phyloP scores from a whole-genome alignment of 2,113 vertebrate genomes.

The Emydura subglobosa region DNA sequence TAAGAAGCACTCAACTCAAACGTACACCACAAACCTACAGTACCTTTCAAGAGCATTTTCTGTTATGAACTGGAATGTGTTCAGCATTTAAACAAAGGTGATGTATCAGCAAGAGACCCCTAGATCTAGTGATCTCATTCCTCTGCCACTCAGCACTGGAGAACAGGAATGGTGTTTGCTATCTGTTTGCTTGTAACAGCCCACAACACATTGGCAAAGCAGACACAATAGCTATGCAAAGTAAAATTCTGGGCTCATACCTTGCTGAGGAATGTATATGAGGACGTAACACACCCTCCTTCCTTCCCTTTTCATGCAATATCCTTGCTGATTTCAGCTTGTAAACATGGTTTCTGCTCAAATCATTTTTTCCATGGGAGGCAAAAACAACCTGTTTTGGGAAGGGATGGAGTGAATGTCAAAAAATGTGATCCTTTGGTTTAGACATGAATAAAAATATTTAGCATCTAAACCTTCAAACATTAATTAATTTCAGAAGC shows the following conservation, averaged over 20 bases:
- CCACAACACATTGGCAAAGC: neutral
- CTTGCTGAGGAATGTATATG: neutral
- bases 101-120: conserved; percentile 46
- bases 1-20: neutral
- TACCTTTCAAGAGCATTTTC: neutral
- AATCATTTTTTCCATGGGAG: neutral
- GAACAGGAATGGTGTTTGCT: conserved; percentile 23
- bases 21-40: neutral
- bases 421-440: neutral
- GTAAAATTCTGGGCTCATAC: neutral
- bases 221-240: conserved; percentile 2
- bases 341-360: neutral
- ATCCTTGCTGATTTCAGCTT: neutral
- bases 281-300: neutral
- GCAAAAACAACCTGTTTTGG: neutral
- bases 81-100: conserved; percentile 63
- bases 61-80: conserved; percentile 21
- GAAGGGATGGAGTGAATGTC: neutral
- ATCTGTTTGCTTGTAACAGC: neutral
- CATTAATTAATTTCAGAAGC: neutral
- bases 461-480: neutral
- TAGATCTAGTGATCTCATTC: conserved; percentile 44
- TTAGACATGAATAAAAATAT: conserved; percentile 3
- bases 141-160: conserved; percentile 22
- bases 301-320: neutral